Evolutionary conservation across 2,113 vertebrate genomes (phyloP).

Genomic region (Aptenodytes forsteri): DNA sequence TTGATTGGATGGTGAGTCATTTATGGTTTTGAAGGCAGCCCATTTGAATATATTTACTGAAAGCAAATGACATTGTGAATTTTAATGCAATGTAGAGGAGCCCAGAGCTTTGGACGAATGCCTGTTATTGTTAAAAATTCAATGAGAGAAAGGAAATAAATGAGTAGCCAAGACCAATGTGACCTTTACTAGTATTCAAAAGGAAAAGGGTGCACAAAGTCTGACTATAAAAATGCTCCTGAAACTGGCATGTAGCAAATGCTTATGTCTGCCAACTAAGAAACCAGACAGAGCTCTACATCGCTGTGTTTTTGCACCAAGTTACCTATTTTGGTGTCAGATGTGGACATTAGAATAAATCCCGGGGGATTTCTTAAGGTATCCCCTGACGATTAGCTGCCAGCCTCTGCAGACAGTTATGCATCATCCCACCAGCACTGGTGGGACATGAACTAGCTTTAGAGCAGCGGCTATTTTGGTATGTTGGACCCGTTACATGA

Average conservation of each 20-base stretch:
- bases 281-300: background rate
- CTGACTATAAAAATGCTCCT: background rate
- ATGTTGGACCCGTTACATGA: background rate
- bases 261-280: background rate
- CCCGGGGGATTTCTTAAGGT: background rate
- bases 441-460: background rate
- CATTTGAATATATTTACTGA: conserved; percentile 63
- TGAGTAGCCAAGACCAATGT: conserved; percentile 41
- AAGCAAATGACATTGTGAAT: conserved; percentile 56
- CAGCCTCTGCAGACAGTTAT: background rate
- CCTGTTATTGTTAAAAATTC: conserved; percentile 61
- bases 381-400: background rate
- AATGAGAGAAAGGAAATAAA: conserved; percentile 49
- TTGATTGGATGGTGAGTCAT: conserved; percentile 56
- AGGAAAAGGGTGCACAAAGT: background rate
- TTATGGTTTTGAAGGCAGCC: conserved; percentile 47
- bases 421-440: background rate
- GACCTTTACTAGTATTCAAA: conserved; percentile 42
- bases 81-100: conserved; percentile 42
- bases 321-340: background rate
- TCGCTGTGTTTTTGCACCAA: background rate
- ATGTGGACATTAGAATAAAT: background rate
- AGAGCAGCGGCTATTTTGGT: background rate
- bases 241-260: background rate
- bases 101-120: background rate